Conservation (phyloP, 2,797 vertebrate species). For the Gymnodraco acuticeps region DNA sequence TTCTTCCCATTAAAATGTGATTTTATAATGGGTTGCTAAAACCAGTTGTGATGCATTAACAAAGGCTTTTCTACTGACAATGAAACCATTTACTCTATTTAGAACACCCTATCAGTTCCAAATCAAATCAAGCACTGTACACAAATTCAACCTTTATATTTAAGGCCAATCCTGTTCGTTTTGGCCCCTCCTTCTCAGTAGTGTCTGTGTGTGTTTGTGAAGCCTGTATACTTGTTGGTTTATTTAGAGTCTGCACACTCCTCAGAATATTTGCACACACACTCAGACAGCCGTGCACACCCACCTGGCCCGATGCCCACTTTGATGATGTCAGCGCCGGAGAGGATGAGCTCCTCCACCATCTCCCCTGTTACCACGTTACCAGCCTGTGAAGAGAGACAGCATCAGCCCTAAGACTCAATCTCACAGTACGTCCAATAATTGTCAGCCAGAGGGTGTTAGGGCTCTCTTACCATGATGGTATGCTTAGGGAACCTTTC, state of each 20-base stretch:
- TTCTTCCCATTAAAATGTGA: background rate
- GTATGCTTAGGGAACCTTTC: constrained; percentile 94
- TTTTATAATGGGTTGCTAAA: background rate
- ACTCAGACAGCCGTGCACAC: constrained; percentile 37
- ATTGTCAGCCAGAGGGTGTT: too few species aligned
- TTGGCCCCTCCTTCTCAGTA: background rate
- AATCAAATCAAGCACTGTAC: background rate
- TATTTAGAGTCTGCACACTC: background rate
- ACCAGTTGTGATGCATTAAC: background rate
- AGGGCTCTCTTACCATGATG: constrained; percentile 91
- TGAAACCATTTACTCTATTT: background rate
- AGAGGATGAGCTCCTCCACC: constrained; percentile 98
- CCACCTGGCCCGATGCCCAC: constrained; percentile 98
- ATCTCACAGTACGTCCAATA: background rate
- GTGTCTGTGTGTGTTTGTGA: background rate
- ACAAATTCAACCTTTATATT: background rate
- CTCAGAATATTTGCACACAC: constrained; percentile 3
- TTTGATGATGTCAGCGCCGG: constrained; percentile 99
- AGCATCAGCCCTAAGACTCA: background rate
- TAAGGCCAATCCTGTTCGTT: background rate
- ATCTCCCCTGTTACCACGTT: constrained; percentile 99
- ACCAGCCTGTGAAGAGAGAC: constrained; percentile 88
- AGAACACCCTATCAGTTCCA: background rate
- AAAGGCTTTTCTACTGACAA: background rate
- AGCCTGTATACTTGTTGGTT: constrained; percentile 3